These are phyloP conservation scores for Prionailurus bengalensis DNA, from an alignment of 2,113 vertebrate genomes.

Conservation along the genomic window DNA sequence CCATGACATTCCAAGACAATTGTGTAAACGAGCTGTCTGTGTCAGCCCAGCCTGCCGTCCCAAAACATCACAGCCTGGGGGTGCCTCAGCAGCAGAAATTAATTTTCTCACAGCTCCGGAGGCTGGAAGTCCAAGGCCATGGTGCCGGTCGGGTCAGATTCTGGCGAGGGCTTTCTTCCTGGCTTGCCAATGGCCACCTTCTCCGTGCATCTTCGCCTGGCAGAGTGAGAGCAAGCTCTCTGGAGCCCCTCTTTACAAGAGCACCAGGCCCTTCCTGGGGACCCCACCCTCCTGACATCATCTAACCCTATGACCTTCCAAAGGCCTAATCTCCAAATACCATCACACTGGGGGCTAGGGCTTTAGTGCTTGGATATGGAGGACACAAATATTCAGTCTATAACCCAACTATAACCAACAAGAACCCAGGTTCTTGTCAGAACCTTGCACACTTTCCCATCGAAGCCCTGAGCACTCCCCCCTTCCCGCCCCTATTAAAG, in stretches of 20 bases:
- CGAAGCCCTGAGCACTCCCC: background rate
- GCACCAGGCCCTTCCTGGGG: no score
- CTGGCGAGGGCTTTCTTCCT: background rate
- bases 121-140: background rate
- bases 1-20: background rate
- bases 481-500: background rate
- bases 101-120: background rate
- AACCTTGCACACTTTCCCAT: background rate
- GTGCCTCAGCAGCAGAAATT: no score
- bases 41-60: background rate
- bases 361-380: background rate
- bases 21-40: background rate
- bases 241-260: background rate
- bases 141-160: fast-evolving
- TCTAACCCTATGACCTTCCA: background rate
- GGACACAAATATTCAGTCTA: background rate
- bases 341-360: no score
- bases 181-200: background rate
- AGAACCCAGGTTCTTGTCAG: background rate
- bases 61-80: background rate
- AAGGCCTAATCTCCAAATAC: background rate
- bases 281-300: background rate
- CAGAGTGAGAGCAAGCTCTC: background rate
- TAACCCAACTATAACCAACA: background rate
- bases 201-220: background rate